Evolutionary conservation across 2,113 vertebrate genomes (phyloP).

Genomic region (Euleptes europaea): DNA sequence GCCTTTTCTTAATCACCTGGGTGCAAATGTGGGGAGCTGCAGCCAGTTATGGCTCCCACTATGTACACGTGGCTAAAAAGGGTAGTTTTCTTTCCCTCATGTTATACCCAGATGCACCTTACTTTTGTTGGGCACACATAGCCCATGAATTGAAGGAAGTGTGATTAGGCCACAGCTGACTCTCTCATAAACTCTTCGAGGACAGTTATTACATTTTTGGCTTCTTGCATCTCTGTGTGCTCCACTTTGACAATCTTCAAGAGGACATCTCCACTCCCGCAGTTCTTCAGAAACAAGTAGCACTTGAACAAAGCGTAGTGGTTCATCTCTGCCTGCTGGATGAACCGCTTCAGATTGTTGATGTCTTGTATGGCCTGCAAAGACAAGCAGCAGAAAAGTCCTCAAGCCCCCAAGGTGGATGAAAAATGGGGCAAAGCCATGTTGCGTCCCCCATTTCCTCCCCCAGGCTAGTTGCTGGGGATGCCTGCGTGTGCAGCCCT

Average conservation of each 20-base stretch:
- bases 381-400: slow-evolving; percentile 34
- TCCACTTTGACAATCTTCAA: slow-evolving; percentile 91
- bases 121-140: not conserved
- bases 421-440: not conserved
- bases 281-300: slow-evolving; percentile 91
- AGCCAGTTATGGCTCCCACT: not conserved
- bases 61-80: not conserved
- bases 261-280: slow-evolving; percentile 91
- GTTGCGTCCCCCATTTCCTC: not conserved
- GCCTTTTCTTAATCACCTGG: not conserved
- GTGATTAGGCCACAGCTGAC: slow-evolving; percentile 52
- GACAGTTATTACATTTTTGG: slow-evolving; percentile 88
- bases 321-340: slow-evolving; percentile 95
- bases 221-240: slow-evolving; percentile 91
- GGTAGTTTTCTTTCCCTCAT: not conserved
- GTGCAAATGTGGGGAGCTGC: not conserved
- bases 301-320: slow-evolving; percentile 96
- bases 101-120: not conserved
- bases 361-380: slow-evolving; percentile 95
- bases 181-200: slow-evolving; percentile 93
- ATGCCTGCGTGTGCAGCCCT: no score
- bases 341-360: slow-evolving; percentile 96
- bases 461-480: not conserved
- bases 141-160: not conserved
- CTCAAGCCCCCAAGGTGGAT: not conserved